Base-by-base conservation (phyloP, 2,888 invertebrate species). In the Leucania comma region DNA sequence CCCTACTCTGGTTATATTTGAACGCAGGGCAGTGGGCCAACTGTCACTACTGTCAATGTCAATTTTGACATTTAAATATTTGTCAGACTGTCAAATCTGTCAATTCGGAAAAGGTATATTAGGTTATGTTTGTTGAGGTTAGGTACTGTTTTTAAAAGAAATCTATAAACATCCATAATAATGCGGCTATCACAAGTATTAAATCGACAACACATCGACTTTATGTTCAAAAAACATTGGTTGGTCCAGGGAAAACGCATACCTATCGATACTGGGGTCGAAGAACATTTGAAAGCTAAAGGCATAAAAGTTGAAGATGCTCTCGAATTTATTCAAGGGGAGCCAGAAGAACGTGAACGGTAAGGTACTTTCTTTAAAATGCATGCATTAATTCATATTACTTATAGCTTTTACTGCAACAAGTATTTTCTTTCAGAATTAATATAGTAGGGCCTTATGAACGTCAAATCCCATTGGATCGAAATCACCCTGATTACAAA, bases 191-290 rank as follows among this genome's bases (percentile, higher is more conserved):
- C 97, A 20, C 95, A 95, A 75, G 92, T 96, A 74, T 92, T 98
- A 81, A 96, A 92, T 70, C 95, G 97, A 42, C 98, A 98, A 86
- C 97, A 98, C 89, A 96, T 98, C 82, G 98, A 96, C 57, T 97
- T 97, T 95, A 97, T 97, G 95, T 97, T 97, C 81, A 97, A 97
- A 90, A 96, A 96, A 77, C 97, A 98, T 90, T 98, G 98, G 98
- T 91, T 96, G 78, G 84, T 96, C 3, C 97, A 97, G 92, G 97
- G 97, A 0, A 97, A 97, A 88, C 96, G 97, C 78, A 93, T 93
- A 72, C 94, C 97, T 0, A 77, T 91, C 8, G 96, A 97, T 63
- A 96, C 96, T 3, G 95, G 95, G 0, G 93, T 97, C 1, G 96
- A 97, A 82, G 90, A 95, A 42, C 88, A 93, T 68, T 90, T 98